A percentile compares a stretch with the other conserved stretches of the same genome.
Conservation (phyloP, 2,797 vertebrate species). For the Amniataba percoides region DNA sequence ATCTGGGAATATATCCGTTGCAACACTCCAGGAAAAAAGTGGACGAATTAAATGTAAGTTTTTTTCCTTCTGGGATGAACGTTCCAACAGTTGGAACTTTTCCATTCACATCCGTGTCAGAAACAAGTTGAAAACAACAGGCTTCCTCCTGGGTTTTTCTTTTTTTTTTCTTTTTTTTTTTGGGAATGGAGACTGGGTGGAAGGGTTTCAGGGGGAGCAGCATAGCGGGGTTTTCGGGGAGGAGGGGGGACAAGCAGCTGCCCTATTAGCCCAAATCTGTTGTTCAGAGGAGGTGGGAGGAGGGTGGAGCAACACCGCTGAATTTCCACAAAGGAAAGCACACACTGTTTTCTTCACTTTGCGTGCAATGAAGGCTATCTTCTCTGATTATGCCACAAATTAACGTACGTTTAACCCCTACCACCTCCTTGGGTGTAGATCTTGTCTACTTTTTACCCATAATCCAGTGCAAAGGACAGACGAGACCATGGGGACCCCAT, state of each 20-base stretch:
- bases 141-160: conserved; percentile 69
- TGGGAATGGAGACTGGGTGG: conserved; percentile 51
- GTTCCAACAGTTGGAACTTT: conserved; percentile 58
- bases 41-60: conserved; percentile 33
- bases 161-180: conserved; percentile 67
- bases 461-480: conserved; percentile 55
- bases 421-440: conserved; percentile 41
- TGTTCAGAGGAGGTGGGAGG: conserved; percentile 74
- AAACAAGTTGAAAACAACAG: conserved; percentile 77
- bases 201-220: conserved; percentile 66
- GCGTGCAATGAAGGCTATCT: conserved; percentile 44
- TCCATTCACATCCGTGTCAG: conserved; percentile 59
- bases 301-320: conserved; percentile 74
- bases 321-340: conserved; percentile 72
- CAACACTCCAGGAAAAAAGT: conserved; percentile 26
- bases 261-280: conserved; percentile 83
- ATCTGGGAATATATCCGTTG: conserved; percentile 32
- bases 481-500: conserved; percentile 56
- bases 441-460: conserved; percentile 57
- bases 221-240: conserved; percentile 46
- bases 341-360: conserved; percentile 61
- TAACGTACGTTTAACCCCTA: conserved; percentile 57
- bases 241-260: conserved; percentile 75
- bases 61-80: conserved; percentile 30
- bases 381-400: conserved; percentile 56